Base-by-base conservation (phyloP, 2,888 invertebrate genomes). In the Candidula unifasciata region DNA sequence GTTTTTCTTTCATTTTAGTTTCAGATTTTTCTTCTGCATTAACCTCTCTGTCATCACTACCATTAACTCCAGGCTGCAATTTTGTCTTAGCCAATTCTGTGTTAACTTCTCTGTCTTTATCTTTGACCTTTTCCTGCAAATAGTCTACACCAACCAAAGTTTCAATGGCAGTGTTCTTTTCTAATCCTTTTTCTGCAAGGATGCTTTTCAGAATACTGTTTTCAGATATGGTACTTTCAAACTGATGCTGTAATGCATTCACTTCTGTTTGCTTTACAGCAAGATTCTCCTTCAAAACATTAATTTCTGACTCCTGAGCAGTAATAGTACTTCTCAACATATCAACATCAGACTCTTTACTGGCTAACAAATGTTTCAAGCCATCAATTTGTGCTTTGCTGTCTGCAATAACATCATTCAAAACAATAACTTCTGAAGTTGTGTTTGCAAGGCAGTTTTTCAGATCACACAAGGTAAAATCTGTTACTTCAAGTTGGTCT, bases 161-260 rank as follows among this genome's bases (percentile, higher is more conserved):
- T 44, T n/a, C 80, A 52, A 30, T 68, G 10, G 68, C 44, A 16
- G 3, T 35, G 33, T 27, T 5, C 8, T 33, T 27, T 71, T 69
- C 71, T 30, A 57, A 52, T 54, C 69, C 79, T 8, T 27, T 80
- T 44, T 27, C 27, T 69, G 33, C 35, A 66, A 68, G 52, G 69
- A 21, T 54, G 8, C 80, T 82, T 69, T 81, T 73, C 27, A 86
- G 57, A 27, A 68, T 71, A 69, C 81, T 54, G 80, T 87, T 88
- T 77, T 89, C 88, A 30, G 85, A 79, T 68, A 85, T 78, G 37
- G 13, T 57, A 21, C 35, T 33, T 35, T 30, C 57, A 24, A 69
- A 27, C 35, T n/a, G 24, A 3, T 82, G 78, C 54, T 76, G 69
- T 24, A 86, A 71, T 54, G 71, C 76, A 69, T 82, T 54, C 8